Conservation (phyloP, 1,140 invertebrate genomes). For the Forficula auricularia region DNA sequence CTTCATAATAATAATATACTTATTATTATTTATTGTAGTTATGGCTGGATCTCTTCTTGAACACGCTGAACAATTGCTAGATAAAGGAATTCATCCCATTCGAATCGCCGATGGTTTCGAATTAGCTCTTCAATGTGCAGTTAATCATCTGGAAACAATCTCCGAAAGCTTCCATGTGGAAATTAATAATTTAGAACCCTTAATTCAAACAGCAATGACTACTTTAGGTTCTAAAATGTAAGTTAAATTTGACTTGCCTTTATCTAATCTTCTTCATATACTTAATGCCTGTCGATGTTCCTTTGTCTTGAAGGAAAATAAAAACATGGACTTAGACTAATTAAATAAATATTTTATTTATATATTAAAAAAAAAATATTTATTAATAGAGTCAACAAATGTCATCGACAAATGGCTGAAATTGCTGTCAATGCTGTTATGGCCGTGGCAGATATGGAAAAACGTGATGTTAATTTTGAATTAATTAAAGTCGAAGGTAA, state of each 20-base stretch:
- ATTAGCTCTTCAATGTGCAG: constrained; percentile 79
- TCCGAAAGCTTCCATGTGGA: constrained; percentile 78
- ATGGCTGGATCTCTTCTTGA: constrained; percentile 83
- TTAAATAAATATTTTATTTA: too few species aligned
- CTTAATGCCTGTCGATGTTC: background rate
- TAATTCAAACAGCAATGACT: constrained; percentile 93
- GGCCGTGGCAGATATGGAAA: constrained; percentile 82
- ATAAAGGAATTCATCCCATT: constrained; percentile 96
- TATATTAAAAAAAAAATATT: too few species aligned
- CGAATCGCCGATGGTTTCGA: constrained; percentile 98
- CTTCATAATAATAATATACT: too few species aligned
- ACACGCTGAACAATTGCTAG: constrained; percentile 80
- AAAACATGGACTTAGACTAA: too few species aligned
- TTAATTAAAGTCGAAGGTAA: constrained; percentile 98
- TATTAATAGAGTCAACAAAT: constrained; percentile 50
- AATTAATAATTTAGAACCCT: constrained; percentile 63
- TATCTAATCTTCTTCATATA: background rate
- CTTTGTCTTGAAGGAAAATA: too few species aligned
- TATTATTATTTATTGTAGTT: constrained; percentile 31
- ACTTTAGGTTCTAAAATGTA: constrained; percentile 98
- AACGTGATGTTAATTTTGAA: constrained; percentile 96
- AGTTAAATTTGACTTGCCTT: constrained; percentile 13
- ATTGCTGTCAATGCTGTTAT: constrained; percentile 95
- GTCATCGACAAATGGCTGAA: constrained; percentile 91
- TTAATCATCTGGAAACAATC: constrained; percentile 74